phyloP scores from a whole-genome alignment of 2,888 invertebrate genomes.

The Melipona beecheii region DNA sequence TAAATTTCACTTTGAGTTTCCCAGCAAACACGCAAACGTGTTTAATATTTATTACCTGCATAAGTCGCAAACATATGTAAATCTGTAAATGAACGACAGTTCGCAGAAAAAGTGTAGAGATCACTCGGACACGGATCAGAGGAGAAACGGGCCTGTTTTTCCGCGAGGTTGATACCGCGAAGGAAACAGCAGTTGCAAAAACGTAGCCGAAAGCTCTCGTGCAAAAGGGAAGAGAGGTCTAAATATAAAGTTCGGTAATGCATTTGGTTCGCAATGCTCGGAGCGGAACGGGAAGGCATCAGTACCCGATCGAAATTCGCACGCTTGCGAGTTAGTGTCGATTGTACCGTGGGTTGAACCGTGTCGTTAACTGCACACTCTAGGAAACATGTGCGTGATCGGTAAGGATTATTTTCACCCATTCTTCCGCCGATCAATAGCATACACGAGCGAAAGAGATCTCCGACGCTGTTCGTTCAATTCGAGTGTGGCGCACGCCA shows the following conservation, averaged over 20 bases:
- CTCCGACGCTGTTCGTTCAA: too few relatives aligned
- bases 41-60: too few relatives aligned
- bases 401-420: slow-evolving; percentile 43
- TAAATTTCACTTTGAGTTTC: not conserved
- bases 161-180: slow-evolving; percentile 11
- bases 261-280: slow-evolving; percentile 5
- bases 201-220: slow-evolving; percentile 42
- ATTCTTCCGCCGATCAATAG: slow-evolving; percentile 10
- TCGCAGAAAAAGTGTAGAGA: not conserved
- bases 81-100: not conserved
- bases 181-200: slow-evolving; percentile 11
- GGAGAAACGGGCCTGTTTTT: not conserved
- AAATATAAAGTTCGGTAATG: slow-evolving; percentile 62
- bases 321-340: not conserved
- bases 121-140: not conserved
- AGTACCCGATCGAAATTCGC: slow-evolving; percentile 50
- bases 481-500: not conserved
- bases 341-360: not conserved
- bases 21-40: not conserved
- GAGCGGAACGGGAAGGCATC: slow-evolving; percentile 14
- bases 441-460: not conserved
- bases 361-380: not conserved
- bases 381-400: slow-evolving; percentile 50
- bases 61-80: not conserved
- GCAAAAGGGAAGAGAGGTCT: slow-evolving; percentile 38